Conservation (phyloP, 2,797 vertebrate genomes). For the Simalia tracyae region DNA sequence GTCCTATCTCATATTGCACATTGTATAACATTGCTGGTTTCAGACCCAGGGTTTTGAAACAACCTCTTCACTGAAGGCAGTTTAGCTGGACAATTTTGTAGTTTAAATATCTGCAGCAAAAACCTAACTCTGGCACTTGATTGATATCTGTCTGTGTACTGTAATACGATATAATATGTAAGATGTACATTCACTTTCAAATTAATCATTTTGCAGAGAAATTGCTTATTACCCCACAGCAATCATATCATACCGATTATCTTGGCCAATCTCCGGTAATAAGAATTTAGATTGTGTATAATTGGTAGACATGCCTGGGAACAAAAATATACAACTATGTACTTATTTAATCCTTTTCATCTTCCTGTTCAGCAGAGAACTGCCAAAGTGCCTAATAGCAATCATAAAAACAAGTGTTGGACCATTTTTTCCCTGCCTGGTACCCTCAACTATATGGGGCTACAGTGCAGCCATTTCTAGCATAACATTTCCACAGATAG, state of each 20-base stretch:
- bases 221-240: background rate
- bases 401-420: background rate
- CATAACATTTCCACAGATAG: too few relatives aligned
- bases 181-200: background rate
- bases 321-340: background rate
- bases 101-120: background rate
- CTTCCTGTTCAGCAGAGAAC: background rate
- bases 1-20: background rate
- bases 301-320: background rate
- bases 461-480: too few relatives aligned
- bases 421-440: too few relatives aligned
- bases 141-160: too few relatives aligned
- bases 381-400: background rate
- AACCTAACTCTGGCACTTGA: background rate
- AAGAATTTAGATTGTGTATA: background rate
- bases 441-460: too few relatives aligned
- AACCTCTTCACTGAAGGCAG: background rate
- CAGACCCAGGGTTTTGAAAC: background rate
- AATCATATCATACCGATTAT: background rate
- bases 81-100: background rate
- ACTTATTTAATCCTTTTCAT: background rate
- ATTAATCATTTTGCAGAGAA: background rate
- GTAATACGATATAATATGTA: background rate
- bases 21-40: background rate
- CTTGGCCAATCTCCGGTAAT: background rate